Base-by-base conservation (phyloP, 2,113 vertebrate genomes). In the Chrysochloris asiatica region DNA sequence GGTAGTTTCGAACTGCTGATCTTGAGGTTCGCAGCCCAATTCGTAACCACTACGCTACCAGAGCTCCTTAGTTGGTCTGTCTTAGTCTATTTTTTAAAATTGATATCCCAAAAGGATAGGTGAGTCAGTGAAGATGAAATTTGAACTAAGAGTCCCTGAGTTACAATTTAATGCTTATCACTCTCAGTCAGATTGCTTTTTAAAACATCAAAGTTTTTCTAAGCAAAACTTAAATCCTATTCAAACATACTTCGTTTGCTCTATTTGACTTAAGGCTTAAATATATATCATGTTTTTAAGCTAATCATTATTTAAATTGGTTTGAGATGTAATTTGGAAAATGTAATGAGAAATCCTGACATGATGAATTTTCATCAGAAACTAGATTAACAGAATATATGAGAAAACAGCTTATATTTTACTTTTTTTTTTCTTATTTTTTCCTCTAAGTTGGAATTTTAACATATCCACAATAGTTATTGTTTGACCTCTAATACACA, bases 81-180 rank as follows among this genome's bases (percentile, higher is more conserved):
- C n/a, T n/a, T n/a, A n/a, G n/a, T n/a, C n/a, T n/a, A n/a, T n/a
- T n/a, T n/a, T n/a, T n/a, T n/a, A n/a, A n/a, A n/a, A 85, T 41
- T 73, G 24, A 6, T 86, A 69, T 88, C 21, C 85, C 22, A 90
- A 90, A 83, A 71, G 3, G 14, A 88, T 77, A 85, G 30, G 77
- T 43, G 43, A 61, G 7, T 72, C 17, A 72, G 26, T 86, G 45
- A 86, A 86, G 14, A 63, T 13, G 22, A 19, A 86, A 38, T 89
- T 56, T 88, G 63, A 88, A 80, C 38, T 86, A n/a, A 48, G 28
- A 59, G 43, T 52, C 30, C 75, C n/a, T 54, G 28, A 52, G 19
- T 80, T 78, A 56, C 10, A 88, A 92, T 56, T 77, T 26, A 83
- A 28, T 81, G 26, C 19, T 92, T 77, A 91, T 16, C 86, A 79